Evolutionary conservation across 1,140 invertebrate species (phyloP).

Genomic region (Bathynomus jamesi): DNA sequence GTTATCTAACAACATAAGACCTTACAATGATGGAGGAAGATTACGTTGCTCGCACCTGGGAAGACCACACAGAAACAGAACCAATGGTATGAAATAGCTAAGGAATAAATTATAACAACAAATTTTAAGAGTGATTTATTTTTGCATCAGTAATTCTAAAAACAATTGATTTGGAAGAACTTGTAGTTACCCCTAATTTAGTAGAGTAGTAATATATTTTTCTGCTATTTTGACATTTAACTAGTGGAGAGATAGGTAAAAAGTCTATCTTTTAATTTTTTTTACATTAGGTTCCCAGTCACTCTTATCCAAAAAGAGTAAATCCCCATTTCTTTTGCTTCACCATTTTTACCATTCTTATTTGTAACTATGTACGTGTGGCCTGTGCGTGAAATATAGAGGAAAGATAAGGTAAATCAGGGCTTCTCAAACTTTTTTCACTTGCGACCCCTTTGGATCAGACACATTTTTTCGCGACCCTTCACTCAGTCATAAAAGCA

Average conservation of each 20-base stretch:
- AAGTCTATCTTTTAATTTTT: background rate
- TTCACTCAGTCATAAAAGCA: too few relatives aligned
- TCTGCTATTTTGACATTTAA: background rate
- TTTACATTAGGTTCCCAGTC: background rate
- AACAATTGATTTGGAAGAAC: background rate
- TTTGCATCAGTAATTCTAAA: background rate
- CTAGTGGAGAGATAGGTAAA: background rate
- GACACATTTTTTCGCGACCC: too few relatives aligned
- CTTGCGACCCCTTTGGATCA: too few relatives aligned
- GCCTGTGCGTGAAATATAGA: too few relatives aligned
- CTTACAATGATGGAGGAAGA: slow-evolving; percentile 25
- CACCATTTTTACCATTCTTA: too few relatives aligned
- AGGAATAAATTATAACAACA: background rate
- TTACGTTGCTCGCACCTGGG: slow-evolving; percentile 28
- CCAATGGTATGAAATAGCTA: slow-evolving; percentile 18
- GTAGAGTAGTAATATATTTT: background rate
- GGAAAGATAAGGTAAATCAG: too few relatives aligned
- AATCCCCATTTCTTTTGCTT: too few relatives aligned
- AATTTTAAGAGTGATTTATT: background rate
- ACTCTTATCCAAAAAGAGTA: too few relatives aligned
- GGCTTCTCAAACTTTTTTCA: too few relatives aligned
- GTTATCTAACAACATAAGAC: background rate
- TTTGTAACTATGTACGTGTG: too few relatives aligned
- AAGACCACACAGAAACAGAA: slow-evolving; percentile 25
- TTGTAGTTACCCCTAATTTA: slow-evolving; percentile 1